A percentile compares a stretch with the other conserved stretches of the same genome.
Conservation (phyloP, 2,888 invertebrate species). For the Cenopis cana region DNA sequence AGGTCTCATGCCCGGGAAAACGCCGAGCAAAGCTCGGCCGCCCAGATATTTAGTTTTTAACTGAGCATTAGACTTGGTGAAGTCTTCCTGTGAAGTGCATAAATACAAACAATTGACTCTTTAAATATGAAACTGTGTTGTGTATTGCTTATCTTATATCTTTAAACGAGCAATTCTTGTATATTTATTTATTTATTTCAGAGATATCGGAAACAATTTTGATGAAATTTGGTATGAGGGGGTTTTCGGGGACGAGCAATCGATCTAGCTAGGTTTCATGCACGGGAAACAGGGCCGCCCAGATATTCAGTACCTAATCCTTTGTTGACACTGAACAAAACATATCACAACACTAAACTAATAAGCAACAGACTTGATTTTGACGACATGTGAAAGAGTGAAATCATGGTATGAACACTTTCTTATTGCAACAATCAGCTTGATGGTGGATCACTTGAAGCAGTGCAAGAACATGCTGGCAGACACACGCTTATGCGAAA, state of each 20-base stretch:
- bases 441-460: conserved; percentile 13
- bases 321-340: conserved; percentile 5
- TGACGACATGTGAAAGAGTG: not conserved
- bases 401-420: conserved; percentile 19
- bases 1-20: no score
- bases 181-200: no score
- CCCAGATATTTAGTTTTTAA: no score
- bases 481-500: conserved; percentile 4
- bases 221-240: no score
- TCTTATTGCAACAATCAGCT: not conserved
- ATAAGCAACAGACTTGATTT: conserved; percentile 3
- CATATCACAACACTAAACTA: not conserved
- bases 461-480: conserved; percentile 36
- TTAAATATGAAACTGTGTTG: not conserved
- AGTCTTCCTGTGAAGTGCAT: not conserved
- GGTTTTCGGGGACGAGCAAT: no score
- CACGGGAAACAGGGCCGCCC: no score
- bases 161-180: no score
- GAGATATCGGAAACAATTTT: no score
- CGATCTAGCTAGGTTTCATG: no score
- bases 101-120: not conserved
- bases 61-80: not conserved
- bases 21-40: no score
- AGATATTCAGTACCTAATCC: not conserved
- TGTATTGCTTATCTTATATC: no score